phyloP scores from a whole-genome alignment of 2,113 vertebrate species.

The Anthoscopus minutus region DNA sequence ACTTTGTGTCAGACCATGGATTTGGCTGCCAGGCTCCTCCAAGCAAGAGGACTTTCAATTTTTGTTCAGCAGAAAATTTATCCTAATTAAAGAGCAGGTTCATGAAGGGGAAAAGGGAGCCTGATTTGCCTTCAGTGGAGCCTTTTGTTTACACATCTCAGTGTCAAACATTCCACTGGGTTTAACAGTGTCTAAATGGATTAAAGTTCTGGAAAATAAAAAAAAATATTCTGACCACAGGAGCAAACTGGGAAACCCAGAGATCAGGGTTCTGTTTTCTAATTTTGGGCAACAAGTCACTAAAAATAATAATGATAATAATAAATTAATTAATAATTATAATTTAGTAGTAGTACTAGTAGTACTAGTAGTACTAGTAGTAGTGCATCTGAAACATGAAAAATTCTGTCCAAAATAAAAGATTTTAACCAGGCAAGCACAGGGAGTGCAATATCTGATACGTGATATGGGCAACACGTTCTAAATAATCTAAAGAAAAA shows the following conservation, averaged over 20 bases:
- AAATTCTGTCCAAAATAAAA: not conserved
- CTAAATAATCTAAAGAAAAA: not conserved
- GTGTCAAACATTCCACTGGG: not conserved
- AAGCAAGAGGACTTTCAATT: not conserved
- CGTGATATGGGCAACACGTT: not conserved
- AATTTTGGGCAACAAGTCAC: not conserved
- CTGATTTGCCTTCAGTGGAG: not conserved
- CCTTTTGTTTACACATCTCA: not conserved
- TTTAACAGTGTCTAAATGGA: not conserved
- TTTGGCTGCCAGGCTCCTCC: not conserved
- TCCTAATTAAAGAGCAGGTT: not conserved
- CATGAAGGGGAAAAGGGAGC: not conserved
- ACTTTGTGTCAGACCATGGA: rapidly evolving
- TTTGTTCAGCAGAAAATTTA: not conserved
- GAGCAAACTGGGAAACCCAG: not conserved
- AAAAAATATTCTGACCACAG: not conserved
- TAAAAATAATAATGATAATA: too few relatives aligned
- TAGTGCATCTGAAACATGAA: not conserved
- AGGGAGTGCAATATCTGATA: not conserved
- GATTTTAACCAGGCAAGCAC: not conserved
- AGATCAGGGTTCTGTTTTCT: not conserved
- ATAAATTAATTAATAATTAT: too few relatives aligned
- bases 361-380: too few relatives aligned
- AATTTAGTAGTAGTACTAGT: too few relatives aligned
- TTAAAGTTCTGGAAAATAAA: not conserved